Conservation (phyloP, 53 echinoderm and acorn worm species). For the Mesocentrotus franciscanus region DNA sequence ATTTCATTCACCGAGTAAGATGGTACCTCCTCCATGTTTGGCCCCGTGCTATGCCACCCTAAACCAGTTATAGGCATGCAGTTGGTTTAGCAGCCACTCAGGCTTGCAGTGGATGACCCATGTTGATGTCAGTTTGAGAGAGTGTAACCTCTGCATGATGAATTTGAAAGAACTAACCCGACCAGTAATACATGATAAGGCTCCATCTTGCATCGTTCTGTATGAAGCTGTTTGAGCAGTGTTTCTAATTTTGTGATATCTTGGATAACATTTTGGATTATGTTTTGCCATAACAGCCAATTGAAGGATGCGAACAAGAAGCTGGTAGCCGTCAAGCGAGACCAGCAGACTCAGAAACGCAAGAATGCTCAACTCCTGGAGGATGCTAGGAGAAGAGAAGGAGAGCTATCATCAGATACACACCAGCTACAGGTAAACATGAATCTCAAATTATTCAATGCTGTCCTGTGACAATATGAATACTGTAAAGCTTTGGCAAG, state of each 20-base stretch:
- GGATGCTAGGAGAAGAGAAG: constrained; percentile 90
- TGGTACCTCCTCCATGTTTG: no score
- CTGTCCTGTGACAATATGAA: no score
- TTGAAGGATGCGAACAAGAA: constrained; percentile 91
- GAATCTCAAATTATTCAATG: not conserved
- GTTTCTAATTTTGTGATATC: not conserved
- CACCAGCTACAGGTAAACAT: constrained; percentile 88
- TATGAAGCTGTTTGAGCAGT: not conserved
- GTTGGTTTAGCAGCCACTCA: not conserved
- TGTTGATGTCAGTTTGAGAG: not conserved
- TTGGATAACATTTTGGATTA: not conserved
- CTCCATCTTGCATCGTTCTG: not conserved
- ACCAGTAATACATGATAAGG: not conserved
- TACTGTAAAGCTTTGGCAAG: no score
- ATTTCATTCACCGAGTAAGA: no score
- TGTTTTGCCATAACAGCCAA: constrained; percentile 71
- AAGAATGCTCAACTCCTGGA: constrained; percentile 96
- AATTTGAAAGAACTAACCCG: not conserved
- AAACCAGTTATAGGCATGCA: not conserved
- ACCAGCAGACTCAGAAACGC: constrained; percentile 91
- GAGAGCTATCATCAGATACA: constrained; percentile 92
- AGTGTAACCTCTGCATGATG: not conserved
- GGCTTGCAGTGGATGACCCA: not conserved
- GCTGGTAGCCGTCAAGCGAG: constrained; percentile 81
- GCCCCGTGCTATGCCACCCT: no score